Conservation (phyloP, 2,113 vertebrate species). For the cat (Felis catus) region DNA sequence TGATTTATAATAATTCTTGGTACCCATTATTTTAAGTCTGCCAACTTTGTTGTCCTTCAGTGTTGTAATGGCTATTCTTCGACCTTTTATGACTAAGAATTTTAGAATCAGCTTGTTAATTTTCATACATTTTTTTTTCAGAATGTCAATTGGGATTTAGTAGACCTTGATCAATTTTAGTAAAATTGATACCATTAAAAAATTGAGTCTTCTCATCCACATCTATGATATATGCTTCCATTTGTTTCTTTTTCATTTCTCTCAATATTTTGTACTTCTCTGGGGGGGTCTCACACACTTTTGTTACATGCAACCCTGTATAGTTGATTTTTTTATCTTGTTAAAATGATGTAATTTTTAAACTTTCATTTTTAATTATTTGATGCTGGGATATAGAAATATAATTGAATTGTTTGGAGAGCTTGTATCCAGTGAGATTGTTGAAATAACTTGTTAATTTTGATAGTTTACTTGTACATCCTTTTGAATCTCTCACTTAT, state of each 20-base stretch:
- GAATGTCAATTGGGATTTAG: background rate
- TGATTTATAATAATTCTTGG: background rate
- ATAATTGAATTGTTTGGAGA: background rate
- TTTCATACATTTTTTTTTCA: background rate
- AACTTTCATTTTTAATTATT: background rate
- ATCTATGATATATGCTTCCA: background rate
- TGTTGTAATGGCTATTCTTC: background rate
- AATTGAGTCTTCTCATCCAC: background rate
- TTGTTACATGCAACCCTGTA: background rate
- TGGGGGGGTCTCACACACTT: background rate
- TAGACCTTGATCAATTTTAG: background rate
- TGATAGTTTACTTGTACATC: background rate
- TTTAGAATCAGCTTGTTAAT: background rate
- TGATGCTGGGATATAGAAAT: background rate
- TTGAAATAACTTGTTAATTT: constrained; percentile 13
- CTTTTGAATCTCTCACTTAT: background rate
- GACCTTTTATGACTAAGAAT: background rate
- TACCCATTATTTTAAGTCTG: background rate
- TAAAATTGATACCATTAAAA: background rate
- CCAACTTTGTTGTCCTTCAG: background rate
- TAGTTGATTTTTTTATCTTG: background rate
- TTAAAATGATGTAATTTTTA: background rate
- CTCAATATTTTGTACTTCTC: background rate
- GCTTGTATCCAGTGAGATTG: background rate
- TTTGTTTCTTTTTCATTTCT: background rate